Evolutionary conservation across 2,888 invertebrate genomes (phyloP).

Genomic region (Drepana falcataria): DNA sequence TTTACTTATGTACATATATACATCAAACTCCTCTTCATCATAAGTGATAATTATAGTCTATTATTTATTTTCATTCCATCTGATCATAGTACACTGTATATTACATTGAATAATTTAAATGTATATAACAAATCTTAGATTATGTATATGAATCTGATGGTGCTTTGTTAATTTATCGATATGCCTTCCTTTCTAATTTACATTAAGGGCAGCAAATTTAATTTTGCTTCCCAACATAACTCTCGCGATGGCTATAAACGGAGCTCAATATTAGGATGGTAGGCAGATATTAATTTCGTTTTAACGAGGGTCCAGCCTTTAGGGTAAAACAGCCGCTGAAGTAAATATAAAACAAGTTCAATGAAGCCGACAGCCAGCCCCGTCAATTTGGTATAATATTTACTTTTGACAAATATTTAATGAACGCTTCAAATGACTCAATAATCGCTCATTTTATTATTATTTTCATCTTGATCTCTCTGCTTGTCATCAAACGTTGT

Average conservation of each 20-base stretch:
- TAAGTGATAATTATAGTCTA: no score
- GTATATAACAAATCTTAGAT: neutral
- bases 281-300: constrained; percentile 34
- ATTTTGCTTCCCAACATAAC: constrained; percentile 15
- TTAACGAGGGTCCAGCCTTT: constrained; percentile 23
- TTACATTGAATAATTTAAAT: neutral
- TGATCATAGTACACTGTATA: no score
- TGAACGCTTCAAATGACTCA: neutral
- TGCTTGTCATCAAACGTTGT: no score
- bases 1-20: no score
- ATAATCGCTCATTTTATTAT: neutral
- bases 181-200: neutral
- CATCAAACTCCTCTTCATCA: no score
- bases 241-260: constrained; percentile 10
- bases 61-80: no score
- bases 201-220: constrained; percentile 2
- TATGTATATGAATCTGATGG: neutral
- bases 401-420: neutral
- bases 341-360: constrained; percentile 11
- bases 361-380: constrained; percentile 8
- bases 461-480: neutral
- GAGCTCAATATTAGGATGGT: constrained; percentile 16
- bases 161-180: neutral
- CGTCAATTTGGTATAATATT: neutral
- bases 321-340: neutral